These are phyloP conservation scores for Rhyacichthys aspro DNA, from an alignment of 2,797 vertebrate species.

Conservation along the genomic window DNA sequence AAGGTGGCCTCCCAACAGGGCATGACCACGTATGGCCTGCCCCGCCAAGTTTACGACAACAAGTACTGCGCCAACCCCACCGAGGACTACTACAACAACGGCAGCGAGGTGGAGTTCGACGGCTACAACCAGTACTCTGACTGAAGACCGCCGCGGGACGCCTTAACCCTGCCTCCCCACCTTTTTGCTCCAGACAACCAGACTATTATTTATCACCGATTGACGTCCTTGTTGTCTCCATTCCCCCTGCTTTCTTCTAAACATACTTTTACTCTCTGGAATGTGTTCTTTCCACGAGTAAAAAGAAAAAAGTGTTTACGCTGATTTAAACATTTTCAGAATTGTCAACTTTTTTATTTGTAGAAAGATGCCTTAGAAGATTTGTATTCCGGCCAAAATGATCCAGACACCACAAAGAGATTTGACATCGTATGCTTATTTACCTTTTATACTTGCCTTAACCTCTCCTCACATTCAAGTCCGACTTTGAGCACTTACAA, in stretches of 20 bases:
- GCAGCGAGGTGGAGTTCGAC: conserved; percentile 79
- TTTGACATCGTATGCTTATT: conserved; percentile 18
- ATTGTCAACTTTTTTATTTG: conserved; percentile 32
- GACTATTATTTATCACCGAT: conserved; percentile 57
- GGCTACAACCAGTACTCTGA: conserved; percentile 89
- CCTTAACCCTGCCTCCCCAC: conserved; percentile 1
- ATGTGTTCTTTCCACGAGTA: conserved; percentile 39
- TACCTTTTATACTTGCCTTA: conserved; percentile 61
- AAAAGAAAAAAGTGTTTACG: conserved; percentile 47
- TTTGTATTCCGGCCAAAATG: conserved; percentile 32
- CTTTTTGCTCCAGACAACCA: conserved; percentile 37
- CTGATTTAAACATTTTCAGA: conserved; percentile 30
- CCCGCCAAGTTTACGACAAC: conserved; percentile 92
- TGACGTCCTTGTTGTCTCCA: conserved; percentile 32
- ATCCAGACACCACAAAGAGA: conserved; percentile 15
- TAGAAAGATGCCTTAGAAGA: conserved; percentile 6
- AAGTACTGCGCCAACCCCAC: conserved; percentile 88
- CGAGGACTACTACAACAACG: conserved; percentile 75
- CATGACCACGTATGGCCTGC: conserved; percentile 93
- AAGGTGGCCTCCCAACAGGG: conserved; percentile 92
- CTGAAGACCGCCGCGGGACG: conserved; percentile 49
- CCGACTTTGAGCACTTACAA: conserved; percentile 38
- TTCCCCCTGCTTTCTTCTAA: conserved; percentile 21
- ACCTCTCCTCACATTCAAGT: conserved; percentile 22
- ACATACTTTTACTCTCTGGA: conserved; percentile 35